Percentiles rank a stretch among this genome's conserved stretches.
Conservation (phyloP, 2,797 vertebrate genomes). For the Fistularia commersonii region DNA sequence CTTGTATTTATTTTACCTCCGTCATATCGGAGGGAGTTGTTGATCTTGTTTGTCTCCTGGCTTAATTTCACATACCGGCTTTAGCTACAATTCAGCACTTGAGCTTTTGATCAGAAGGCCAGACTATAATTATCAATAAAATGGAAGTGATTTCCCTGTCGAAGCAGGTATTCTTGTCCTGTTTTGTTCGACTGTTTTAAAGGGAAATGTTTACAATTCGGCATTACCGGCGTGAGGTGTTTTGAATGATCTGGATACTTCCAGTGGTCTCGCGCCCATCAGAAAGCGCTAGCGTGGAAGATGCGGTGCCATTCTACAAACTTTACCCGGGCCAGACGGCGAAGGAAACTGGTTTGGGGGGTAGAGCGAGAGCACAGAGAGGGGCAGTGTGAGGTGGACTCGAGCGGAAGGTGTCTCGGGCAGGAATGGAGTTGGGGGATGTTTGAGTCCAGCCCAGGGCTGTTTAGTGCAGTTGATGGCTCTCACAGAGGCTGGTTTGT, state of each 20-base stretch:
- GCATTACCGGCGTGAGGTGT: too few species aligned
- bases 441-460: constrained; percentile 41
- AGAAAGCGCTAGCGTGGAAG: constrained; percentile 27
- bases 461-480: constrained; percentile 57
- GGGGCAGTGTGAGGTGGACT: constrained; percentile 58
- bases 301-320: constrained; percentile 28
- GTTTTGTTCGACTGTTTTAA: too few species aligned
- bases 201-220: too few species aligned
- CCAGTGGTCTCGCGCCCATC: constrained; percentile 2
- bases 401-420: constrained; percentile 57
- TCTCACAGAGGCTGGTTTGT: constrained; percentile 73
- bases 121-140: too few species aligned
- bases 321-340: constrained; percentile 29
- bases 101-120: too few species aligned
- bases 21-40: too few species aligned
- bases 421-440: constrained; percentile 26
- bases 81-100: too few species aligned
- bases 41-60: too few species aligned
- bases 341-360: constrained; percentile 30
- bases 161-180: too few species aligned
- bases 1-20: too few species aligned
- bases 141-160: too few species aligned
- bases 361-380: constrained; percentile 51
- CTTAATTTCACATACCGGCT: too few species aligned
- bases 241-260: background rate